Base-by-base conservation (phyloP, 2,888 invertebrate genomes). In the Phyllotreta cruciferae region DNA sequence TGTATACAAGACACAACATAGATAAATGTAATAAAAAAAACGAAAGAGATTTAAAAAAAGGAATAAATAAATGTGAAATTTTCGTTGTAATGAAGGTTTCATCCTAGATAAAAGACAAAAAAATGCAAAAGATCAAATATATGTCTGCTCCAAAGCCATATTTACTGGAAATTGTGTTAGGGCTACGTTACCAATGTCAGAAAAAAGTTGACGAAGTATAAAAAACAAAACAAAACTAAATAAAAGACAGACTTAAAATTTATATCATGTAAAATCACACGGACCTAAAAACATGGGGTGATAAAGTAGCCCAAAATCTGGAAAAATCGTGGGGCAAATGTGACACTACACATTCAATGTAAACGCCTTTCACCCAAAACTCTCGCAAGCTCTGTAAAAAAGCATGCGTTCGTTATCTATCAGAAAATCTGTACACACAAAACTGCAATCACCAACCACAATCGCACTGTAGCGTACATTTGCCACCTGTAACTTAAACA, bases 101-200 rank as follows among this genome's bases (percentile, higher is more conserved):
- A 74, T 73, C 76, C 75, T 77, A 77, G 72, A 77, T 76, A 77
- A 77, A 77, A 76, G 74, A 77, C 74, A 77, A 77, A 77, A 77
- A 75, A 77, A 75, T 73, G 73, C 73, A 77, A 73, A 68, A 74
- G 70, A 75, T 77, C 74, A 77, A 76, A 77, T 71, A 70, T 68
- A 62, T 66, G 67, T 71, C 75, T 77, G 74, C 71, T 72, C 73
- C 74, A 75, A 74, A 75, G 73, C 73, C 71, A 74, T 52, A 24
- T 24, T 24, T 52, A 52, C 74, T 74, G 74, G 67, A 74, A 72
- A 66, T 62, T 56, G 63, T 64, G 52, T 64, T 60, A 56, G 75
- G 74, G 73, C 71, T 75, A 72, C 70, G 71, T 74, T 75, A 76
- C 71, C 64, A 39, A 37, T 24, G 24, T 9, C 14, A 49, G n/a